phyloP scores from a whole-genome alignment of 2,797 vertebrate genomes.

The Cyprinella venusta region DNA sequence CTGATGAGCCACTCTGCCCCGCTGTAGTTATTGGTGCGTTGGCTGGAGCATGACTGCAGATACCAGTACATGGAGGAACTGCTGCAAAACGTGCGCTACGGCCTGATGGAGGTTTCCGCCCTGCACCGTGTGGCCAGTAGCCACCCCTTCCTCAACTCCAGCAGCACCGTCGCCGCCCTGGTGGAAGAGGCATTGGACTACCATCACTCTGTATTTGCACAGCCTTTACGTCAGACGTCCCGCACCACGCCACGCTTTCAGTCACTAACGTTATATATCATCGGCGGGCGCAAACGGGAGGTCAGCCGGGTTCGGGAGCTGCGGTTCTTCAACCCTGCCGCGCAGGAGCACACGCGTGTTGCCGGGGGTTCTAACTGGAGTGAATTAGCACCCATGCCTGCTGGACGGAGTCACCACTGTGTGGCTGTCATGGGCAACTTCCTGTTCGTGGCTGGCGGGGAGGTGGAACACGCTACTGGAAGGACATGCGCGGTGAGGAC shows the following conservation, averaged over 20 bases:
- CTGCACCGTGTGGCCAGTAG: constrained; percentile 84
- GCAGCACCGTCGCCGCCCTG: constrained; percentile 83
- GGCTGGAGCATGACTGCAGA: constrained; percentile 92
- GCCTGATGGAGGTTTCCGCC: constrained; percentile 91
- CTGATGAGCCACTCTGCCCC: constrained; percentile 55
- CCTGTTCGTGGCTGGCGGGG: constrained; percentile 92
- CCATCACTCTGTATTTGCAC: constrained; percentile 88
- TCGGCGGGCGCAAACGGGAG: constrained; percentile 91
- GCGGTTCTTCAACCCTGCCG: constrained; percentile 90
- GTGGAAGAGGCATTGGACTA: constrained; percentile 93
- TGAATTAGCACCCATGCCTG: constrained; percentile 89
- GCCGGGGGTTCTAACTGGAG: constrained; percentile 93
- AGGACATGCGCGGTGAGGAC: constrained; percentile 91
- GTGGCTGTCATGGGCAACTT: constrained; percentile 95
- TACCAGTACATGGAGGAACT: constrained; percentile 93
- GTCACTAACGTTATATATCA: constrained; percentile 91
- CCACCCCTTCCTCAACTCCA: constrained; percentile 87
- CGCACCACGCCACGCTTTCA: constrained; percentile 91
- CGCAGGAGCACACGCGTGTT: constrained; percentile 85
- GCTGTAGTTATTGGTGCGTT: constrained; percentile 88
- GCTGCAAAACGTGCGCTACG: constrained; percentile 91
- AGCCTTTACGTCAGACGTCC: constrained; percentile 90
- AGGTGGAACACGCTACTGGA: constrained; percentile 89
- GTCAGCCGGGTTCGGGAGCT: constrained; percentile 91
- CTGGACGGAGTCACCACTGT: constrained; percentile 94